Percentiles rank a stretch among this genome's conserved stretches.
Evolutionary conservation across 2,797 vertebrate genomes (phyloP).

Genomic region (Borostomias antarcticus): DNA sequence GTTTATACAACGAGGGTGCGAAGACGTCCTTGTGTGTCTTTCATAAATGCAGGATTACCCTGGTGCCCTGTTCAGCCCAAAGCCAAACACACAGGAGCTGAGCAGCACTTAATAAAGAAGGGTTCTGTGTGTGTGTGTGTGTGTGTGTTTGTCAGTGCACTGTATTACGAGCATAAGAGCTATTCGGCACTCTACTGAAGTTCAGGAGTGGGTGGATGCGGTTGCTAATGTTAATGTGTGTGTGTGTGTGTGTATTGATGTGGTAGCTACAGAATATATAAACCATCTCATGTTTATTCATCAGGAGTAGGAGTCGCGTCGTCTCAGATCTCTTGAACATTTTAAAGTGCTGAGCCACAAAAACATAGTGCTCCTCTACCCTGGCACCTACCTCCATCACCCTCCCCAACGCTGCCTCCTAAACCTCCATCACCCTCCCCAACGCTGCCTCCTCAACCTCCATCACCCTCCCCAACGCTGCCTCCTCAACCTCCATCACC

Average conservation of each 20-base stretch:
- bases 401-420: background rate
- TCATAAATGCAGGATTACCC: conserved; percentile 61
- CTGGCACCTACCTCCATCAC: background rate
- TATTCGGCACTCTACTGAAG: background rate
- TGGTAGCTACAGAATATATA: background rate
- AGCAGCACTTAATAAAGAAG: conserved; percentile 47
- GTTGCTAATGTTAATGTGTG: conserved; percentile 13
- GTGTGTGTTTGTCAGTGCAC: background rate
- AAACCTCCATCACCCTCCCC: background rate
- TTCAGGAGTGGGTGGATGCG: background rate
- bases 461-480: background rate
- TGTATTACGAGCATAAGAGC: background rate
- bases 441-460: background rate
- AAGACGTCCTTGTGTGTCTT: conserved; percentile 30
- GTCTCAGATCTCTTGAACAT: background rate
- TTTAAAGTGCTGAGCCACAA: background rate
- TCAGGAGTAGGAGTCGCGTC: background rate
- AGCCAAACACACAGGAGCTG: conserved; percentile 53
- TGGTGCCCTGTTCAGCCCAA: conserved; percentile 29
- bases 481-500: background rate
- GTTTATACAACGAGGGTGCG: conserved; percentile 17
- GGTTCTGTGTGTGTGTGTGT: conserved; percentile 7
- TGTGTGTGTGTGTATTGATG: conserved; percentile 15
- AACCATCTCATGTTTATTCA: background rate
- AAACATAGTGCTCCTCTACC: background rate